A percentile compares a stretch with the other conserved stretches of the same genome.
phyloP scores from a whole-genome alignment of 2,888 invertebrate species.

The Philereme vetulata region DNA sequence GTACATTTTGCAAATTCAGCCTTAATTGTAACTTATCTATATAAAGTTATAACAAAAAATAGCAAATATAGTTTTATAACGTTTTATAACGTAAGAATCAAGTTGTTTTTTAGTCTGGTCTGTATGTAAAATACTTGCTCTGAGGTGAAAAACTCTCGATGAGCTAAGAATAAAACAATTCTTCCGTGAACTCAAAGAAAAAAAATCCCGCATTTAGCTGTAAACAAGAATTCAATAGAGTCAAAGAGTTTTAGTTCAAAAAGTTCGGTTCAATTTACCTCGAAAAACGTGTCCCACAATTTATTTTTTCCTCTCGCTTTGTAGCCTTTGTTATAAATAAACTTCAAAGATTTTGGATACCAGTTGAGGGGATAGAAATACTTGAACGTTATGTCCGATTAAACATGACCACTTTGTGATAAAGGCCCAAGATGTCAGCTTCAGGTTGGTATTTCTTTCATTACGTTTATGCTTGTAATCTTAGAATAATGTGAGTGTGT shows the following conservation, averaged over 20 bases:
- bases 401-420: constrained; percentile 7
- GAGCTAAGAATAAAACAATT: too few species aligned
- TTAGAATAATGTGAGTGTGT: neutral
- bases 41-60: too few species aligned
- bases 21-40: too few species aligned
- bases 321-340: neutral
- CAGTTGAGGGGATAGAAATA: constrained; percentile 6
- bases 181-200: too few species aligned
- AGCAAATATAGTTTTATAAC: too few species aligned
- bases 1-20: too few species aligned
- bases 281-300: neutral
- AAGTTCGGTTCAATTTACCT: neutral
- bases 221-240: neutral
- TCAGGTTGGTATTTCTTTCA: constrained; percentile 3
- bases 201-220: neutral
- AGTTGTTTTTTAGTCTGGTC: too few species aligned
- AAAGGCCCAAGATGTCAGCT: neutral
- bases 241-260: neutral
- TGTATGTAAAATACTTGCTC: too few species aligned
- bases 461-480: neutral
- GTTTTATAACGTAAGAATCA: too few species aligned
- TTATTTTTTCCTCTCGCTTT: neutral
- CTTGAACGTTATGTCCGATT: constrained; percentile 8
- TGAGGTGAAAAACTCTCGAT: too few species aligned
- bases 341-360: constrained; percentile 6